Base-by-base conservation (phyloP, 2,113 vertebrate species). In the Daubentonia madagascariensis region DNA sequence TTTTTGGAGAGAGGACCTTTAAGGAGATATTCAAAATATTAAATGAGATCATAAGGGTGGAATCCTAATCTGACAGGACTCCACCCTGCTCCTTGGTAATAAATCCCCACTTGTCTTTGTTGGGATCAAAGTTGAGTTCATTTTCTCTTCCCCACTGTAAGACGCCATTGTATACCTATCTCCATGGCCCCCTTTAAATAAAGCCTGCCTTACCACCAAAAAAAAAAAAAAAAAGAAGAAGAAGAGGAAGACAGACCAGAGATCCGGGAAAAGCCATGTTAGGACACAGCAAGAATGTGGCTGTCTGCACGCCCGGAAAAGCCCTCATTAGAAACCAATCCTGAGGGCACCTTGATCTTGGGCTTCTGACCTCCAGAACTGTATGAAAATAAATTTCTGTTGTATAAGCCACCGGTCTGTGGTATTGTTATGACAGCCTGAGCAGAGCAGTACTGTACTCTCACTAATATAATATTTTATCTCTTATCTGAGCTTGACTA, bases 361-460 rank as follows among this genome's bases (percentile, higher is more conserved):
- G 45, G 48, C 8, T 16, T 75, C 23, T 16, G 78, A 25, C 9
- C 22, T 37, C 57, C n/a, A 61, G 73, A 91, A 54, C 3, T 54
- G 28, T 43, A n/a, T 40, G 48, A 40, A 61, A 84, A 17, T 7
- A 10, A 16, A 6, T 22, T 76, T 23, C 35, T 72, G 52, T 13
- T 43, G 16, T 81, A 37, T 11, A n/a, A 57, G n/a, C 0, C 7
- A 32, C 5, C 1, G 9, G 8, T 43, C 12, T n/a, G 3, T 43
- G 12, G 9, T 6, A 9, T 28, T 18, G 9, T 12, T 48, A 40
- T 1, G 20, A 16, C 22, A 75, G 73, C 2, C 28, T n/a, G 17
- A 35, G 13, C 10, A n/a, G n/a, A 48, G 5, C 23, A 2, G 12
- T 1, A 28, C 1, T 11, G 37, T 61, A 57, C 20, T 57, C 54